These are phyloP conservation scores for Pseudorasbora parva DNA, from an alignment of 2,113 vertebrate species.

Conservation along the genomic window DNA sequence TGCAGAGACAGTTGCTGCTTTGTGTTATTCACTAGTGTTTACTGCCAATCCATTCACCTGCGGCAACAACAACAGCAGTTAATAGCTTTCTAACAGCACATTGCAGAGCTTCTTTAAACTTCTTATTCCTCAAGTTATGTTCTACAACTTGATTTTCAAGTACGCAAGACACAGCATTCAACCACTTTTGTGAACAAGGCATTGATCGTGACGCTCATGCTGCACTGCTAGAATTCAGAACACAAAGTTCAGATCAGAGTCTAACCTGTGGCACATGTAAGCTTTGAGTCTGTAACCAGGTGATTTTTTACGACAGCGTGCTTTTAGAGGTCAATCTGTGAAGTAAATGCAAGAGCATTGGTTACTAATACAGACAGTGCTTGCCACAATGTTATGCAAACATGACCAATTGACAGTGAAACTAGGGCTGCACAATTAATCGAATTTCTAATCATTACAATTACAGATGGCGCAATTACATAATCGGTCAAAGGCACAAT, in stretches of 20 bases:
- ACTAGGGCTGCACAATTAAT: too few relatives aligned
- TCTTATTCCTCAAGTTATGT: not conserved
- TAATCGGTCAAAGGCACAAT: too few relatives aligned
- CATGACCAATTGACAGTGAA: not conserved
- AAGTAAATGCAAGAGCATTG: not conserved
- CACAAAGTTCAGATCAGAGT: constrained; percentile 19
- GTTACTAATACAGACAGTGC: not conserved
- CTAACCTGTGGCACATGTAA: constrained; percentile 7
- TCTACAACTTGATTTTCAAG: not conserved
- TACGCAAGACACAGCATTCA: not conserved
- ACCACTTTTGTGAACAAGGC: not conserved
- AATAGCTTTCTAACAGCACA: not conserved
- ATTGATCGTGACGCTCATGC: not conserved
- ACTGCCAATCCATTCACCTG: constrained; percentile 16
- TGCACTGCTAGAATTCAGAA: not conserved
- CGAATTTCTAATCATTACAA: too few relatives aligned
- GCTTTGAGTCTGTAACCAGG: not conserved
- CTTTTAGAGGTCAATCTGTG: not conserved
- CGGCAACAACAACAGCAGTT: constrained; percentile 12
- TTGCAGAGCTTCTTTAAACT: constrained; percentile 19
- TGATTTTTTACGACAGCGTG: not conserved
- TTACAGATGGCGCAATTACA: too few relatives aligned
- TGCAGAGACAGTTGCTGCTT: not conserved
- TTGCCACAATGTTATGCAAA: not conserved
- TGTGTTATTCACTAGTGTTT: not conserved